Evolutionary conservation across 2,797 vertebrate species (phyloP).

Genomic region (Steatocranus sp.): DNA sequence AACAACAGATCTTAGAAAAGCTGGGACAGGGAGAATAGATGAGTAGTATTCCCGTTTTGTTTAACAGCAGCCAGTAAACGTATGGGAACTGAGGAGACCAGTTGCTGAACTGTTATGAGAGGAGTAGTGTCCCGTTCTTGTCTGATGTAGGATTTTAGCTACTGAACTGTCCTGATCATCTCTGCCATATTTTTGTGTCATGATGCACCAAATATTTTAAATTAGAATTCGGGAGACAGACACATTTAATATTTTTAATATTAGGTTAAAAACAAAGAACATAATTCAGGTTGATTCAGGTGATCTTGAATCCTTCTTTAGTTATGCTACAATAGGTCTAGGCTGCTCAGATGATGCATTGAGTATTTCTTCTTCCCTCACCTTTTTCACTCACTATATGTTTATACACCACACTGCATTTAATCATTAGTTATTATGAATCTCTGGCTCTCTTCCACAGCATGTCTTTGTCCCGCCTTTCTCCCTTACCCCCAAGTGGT

Average conservation of each 20-base stretch:
- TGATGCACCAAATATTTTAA: neutral
- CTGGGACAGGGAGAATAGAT: neutral
- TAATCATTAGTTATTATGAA: neutral
- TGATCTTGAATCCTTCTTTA: neutral
- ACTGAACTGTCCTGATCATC: neutral
- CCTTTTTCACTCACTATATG: neutral
- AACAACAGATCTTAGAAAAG: neutral
- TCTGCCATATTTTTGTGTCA: neutral
- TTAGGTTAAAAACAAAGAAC: neutral
- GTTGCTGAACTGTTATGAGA: neutral
- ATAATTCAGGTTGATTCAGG: neutral
- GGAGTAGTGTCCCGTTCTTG: neutral
- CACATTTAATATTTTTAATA: neutral
- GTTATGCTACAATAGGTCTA: neutral
- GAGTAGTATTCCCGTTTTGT: neutral
- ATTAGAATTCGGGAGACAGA: neutral
- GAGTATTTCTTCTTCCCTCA: neutral
- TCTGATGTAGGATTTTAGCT: neutral
- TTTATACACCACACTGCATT: neutral
- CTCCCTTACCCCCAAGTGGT: neutral
- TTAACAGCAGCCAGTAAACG: neutral
- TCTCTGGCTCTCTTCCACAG: neutral
- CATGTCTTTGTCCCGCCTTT: neutral
- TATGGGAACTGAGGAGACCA: neutral
- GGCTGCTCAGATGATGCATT: neutral